Base-by-base conservation (phyloP, 2,888 invertebrate species). In the Macrosoma leucophasiata region DNA sequence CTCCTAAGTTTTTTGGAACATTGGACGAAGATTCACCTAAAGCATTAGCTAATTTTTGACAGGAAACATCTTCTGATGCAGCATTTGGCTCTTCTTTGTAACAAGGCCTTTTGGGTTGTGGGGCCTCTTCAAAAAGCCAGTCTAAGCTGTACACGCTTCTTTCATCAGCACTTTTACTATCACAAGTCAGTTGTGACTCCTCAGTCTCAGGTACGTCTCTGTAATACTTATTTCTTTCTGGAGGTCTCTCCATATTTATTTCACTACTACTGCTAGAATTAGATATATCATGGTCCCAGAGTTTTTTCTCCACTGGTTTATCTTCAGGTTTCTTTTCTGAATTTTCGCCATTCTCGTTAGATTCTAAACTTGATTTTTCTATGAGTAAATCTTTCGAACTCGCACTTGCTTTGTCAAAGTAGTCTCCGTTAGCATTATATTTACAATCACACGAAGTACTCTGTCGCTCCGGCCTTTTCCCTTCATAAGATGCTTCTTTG, bases 361-460 rank as follows among this genome's bases (percentile, higher is more conserved):
- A 85, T 58, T 79, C 84, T 52, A 78, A 71, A 48, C 85, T 77
- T 43, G 84, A 79, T 65, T 85, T 85, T 52, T 87, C 89, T 72
- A 91, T 77, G 8, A 90, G 73, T 50, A 89, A 87, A 66, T 91
- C 91, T 72, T 91, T 91, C 8, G 91, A 91, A 55, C 89, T 89
- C 13, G 89, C 90, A 59, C 90, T 90, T 22, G 87, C 85, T 57
- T 88, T 87, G 54, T 90, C 90, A 41, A 87, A 87, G 47, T 87
- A 79, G 52, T 82, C 81, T 24, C 58, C 61, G 34, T 53, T 59
- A 13, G 58, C 42, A 39, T 61, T 63, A 48, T 48, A 63, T 59
- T 77, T 78, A 58, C 75, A 77, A 38, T 75, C 75, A 34, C 77
- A 79, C 12, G 62, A 37, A 25, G 53, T 50, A 14, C 36, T 36